Evolutionary conservation across 1,140 invertebrate genomes (phyloP), one percentile per base, ranked within the genome.

Genomic region (Zaprionus kolodkinae): DNA sequence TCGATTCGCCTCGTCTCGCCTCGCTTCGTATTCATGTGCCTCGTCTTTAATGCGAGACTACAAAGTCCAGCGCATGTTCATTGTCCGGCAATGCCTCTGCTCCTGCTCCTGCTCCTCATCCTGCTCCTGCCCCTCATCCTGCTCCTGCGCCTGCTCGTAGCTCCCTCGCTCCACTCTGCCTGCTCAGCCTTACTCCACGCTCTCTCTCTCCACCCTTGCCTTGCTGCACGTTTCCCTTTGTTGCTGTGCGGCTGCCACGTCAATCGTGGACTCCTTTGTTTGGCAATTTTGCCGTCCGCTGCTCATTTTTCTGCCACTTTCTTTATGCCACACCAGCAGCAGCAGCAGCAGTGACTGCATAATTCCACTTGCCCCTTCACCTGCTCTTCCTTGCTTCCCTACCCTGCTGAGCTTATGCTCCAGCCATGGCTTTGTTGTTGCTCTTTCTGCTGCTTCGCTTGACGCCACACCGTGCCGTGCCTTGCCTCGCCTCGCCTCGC

Each of bases 231-330:
- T 50, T 50, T 50, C 54, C 27, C 48, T 62, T 63, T 48, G 12
- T 12, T 59, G 30, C 12, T 38, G 13, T 36, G 27, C 40, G 45
- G 69, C 62, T 61, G 72, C 66, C 66, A 62, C 59, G 72, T 74
- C 64, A 68, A 68, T 68, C 64, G 57, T 70, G 72, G 40, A 57
- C 52, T 25, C 79, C 64, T 86, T 86, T 86, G 83, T 86, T 86
- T 76, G 76, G 52, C 83, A 82, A 86, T 86, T 86, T 61, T 63
- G 57, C 76, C 68, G 76, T 76, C 76, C 83, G 72, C 72, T 87
- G 82, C 76, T 86, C 82, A 82, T 78, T 72, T 67, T 61, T 64
- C 54, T 56, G 77, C 72, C 45, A 73, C 60, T 77, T 84, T 69
- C 73, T 76, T 71, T 86, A 57, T 82, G 69, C 38, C 45, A 25